Base-by-base conservation (phyloP, 2,888 invertebrate species). In the Pilophorus perplexus region DNA sequence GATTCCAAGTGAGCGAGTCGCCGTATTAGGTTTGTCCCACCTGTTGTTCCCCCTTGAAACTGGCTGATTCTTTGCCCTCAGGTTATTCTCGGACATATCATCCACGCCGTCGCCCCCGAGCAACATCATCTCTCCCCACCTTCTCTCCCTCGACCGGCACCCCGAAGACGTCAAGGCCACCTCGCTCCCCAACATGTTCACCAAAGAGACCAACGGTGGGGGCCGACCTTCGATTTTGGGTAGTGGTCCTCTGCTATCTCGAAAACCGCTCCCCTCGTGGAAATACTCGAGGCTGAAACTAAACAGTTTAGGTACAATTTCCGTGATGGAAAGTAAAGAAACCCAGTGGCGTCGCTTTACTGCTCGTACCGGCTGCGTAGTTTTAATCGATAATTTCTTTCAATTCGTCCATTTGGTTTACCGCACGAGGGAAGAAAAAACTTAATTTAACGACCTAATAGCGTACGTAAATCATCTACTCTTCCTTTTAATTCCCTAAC, bases 171-270 rank as follows among this genome's bases (percentile, higher is more conserved):
- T 79, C 76, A 81, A 86, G 77, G 89, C 90, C 55, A 89, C 86
- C 74, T 90, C 90, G 66, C 77, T 91, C 74, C 91, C 91, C 0
- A 90, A 89, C 75, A 90, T 90, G 74, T 79, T 91, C 73, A 89
- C 90, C 44, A 44, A 59, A 16, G 71, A 71, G 22, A 59, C 48
- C 38, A 55, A 64, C 33, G 38, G 42, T 18, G 22, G 37, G 20
- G 18, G 27, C 8, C 44, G 46, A 14, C 14, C 22, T 28, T 64
- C 67, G 16, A 44, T 65, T 20, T 28, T 66, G 59, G 59, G 67
- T 25, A 69, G 69, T 59, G 64, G 69, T 33, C 64, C 69, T 22
- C 55, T 67, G 14, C 65, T 69, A 37, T 37, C 66, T 42, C 40
- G 55, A 22, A 70, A 67, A 59, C 60, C 57, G 50, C 57, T 54